Base-by-base conservation (phyloP, 1,140 invertebrate genomes). In the Bombus huntii region DNA sequence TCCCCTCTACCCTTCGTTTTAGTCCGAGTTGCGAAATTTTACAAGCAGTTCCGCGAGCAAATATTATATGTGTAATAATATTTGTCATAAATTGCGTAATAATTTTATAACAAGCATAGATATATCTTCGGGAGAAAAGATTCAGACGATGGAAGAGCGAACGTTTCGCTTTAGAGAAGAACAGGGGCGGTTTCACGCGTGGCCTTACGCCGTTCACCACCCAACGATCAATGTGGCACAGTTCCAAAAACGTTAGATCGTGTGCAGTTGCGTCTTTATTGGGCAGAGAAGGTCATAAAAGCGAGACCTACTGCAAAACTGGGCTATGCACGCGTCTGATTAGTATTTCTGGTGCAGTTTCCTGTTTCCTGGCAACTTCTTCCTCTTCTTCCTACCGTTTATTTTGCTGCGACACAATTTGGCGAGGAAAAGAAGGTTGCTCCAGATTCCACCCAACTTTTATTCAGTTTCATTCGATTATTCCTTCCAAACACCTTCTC, bases 211-310 rank as follows among this genome's bases (percentile, higher is more conserved):
- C 25, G 13, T 5, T 66, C 37, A 34, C 77, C 42, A 22, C 47
- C 62, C 44, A 31, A 44, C 12, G 65, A 80, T 70, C 65, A 22
- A 70, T 39, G 44, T 70, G 78, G 78, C 78, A 80, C 12, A 12
- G 34, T 31, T 80, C 78, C 78, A 80, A 71, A 78, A 70, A 80
- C 28, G 65, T 80, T 39, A 10, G 44, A 70, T 37, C 53, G 65
- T 80, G 42, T 70, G 44, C 75, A 65, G 37, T 78, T 65, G 75
- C 78, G 70, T 80, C 65, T 80, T 80, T 70, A 47, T n/a, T 22
- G 44, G n/a, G 31, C n/a, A 34, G 6, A 5, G 34, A 65, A 80
- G 78, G 78, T 80, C 65, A 12, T 28, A 28, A 25, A 70, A 28
- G 42, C 77, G 31, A 79, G 65, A 47, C 31, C 31, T 37, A 70